phyloP scores from a whole-genome alignment of 2,888 invertebrate species.

The Tenthredo scrophulariae region DNA sequence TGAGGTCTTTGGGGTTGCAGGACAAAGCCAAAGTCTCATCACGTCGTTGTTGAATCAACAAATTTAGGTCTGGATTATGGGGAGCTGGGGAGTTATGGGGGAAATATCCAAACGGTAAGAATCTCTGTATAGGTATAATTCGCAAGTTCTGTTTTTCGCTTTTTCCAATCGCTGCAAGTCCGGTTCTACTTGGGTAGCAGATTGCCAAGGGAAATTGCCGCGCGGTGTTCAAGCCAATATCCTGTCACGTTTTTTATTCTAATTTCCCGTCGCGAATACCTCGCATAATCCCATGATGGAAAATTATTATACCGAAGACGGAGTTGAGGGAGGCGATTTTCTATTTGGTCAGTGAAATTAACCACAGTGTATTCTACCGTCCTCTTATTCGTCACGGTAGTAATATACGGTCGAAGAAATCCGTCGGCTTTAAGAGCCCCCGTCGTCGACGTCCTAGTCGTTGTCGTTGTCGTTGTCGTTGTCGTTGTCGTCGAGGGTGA shows the following conservation, averaged over 20 bases:
- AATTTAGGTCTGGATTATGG: neutral
- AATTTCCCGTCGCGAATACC: slow-evolving; percentile 4
- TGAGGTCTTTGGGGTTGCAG: neutral
- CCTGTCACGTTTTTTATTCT: slow-evolving; percentile 9
- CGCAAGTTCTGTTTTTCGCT: neutral
- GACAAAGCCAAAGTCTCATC: neutral
- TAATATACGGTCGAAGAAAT: slow-evolving; percentile 14
- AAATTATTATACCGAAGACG: neutral
- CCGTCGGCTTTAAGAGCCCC: slow-evolving; percentile 27
- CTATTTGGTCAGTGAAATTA: slow-evolving; percentile 15
- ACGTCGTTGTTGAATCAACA: slow-evolving; percentile 3
- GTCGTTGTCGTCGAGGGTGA: slow-evolving; percentile 6
- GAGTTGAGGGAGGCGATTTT: neutral
- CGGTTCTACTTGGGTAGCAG: neutral
- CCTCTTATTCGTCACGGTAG: neutral
- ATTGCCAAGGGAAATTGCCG: slow-evolving; percentile 12
- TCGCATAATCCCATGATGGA: neutral
- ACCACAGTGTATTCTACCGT: neutral
- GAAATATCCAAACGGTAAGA: neutral
- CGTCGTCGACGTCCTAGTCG: neutral
- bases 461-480: neutral
- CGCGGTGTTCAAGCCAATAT: neutral
- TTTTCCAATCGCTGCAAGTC: neutral
- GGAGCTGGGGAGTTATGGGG: neutral
- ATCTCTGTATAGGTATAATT: neutral